Evolutionary conservation across 2,888 invertebrate species (phyloP).

Genomic region (Allophyes oxyacanthae): DNA sequence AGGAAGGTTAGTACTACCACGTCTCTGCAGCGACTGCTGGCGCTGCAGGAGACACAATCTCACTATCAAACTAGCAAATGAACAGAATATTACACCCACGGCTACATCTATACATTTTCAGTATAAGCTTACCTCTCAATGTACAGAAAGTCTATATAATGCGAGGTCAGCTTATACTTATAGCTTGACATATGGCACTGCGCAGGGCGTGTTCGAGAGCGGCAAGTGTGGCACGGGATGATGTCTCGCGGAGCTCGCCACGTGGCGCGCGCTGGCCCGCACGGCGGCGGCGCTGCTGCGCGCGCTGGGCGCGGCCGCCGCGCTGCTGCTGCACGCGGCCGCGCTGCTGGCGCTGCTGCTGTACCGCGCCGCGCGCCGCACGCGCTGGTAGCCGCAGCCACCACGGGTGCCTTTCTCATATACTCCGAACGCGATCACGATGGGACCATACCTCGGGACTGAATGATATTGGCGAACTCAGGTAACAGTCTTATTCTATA

Average conservation of each 20-base stretch:
- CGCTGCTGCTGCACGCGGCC: slow-evolving; percentile 55
- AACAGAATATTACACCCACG: too few species aligned
- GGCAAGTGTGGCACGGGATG: slow-evolving; percentile 95
- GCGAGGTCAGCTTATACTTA: too few species aligned
- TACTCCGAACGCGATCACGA: too few species aligned
- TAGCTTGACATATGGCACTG: too few species aligned
- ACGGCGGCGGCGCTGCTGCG: slow-evolving; percentile 60
- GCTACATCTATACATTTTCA: too few species aligned
- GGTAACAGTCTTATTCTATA: too few species aligned
- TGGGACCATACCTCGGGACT: too few species aligned
- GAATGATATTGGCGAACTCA: too few species aligned
- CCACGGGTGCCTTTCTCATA: slow-evolving; percentile 52
- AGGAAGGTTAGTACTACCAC: slow-evolving; percentile 85
- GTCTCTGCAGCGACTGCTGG: neutral
- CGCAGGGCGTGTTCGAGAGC: slow-evolving; percentile 94
- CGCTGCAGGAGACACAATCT: too few species aligned
- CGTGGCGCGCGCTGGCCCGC: slow-evolving; percentile 61
- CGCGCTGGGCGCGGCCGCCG: slow-evolving; percentile 59
- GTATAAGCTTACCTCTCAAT: too few species aligned
- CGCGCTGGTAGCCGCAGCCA: slow-evolving; percentile 8
- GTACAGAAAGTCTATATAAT: too few species aligned
- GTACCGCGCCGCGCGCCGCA: slow-evolving; percentile 46
- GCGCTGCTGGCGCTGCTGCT: slow-evolving; percentile 66
- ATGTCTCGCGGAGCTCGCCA: slow-evolving; percentile 79
- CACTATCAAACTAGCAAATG: too few species aligned